Conservation (phyloP, 1,140 invertebrate genomes). For the Drosophila takahashii region DNA sequence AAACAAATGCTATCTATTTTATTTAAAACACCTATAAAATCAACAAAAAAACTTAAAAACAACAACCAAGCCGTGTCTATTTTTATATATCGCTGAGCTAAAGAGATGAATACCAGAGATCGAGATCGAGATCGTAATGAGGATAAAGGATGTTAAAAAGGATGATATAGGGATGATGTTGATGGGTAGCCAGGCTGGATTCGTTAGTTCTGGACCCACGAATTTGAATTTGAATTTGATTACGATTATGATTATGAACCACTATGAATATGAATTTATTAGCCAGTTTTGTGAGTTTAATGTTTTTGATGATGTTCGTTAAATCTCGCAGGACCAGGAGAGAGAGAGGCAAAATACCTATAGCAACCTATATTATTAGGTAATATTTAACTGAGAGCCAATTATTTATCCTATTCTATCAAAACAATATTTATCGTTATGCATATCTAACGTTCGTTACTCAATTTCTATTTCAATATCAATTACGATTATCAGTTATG, state of each 20-base stretch:
- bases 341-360: constrained; percentile 68
- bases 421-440: constrained; percentile 56
- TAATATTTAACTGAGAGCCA: constrained; percentile 74
- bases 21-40: constrained; percentile 70
- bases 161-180: constrained; percentile 37
- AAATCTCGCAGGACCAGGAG: constrained; percentile 68
- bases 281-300: constrained; percentile 46
- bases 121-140: constrained; percentile 7
- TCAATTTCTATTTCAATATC: constrained; percentile 65
- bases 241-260: constrained; percentile 24
- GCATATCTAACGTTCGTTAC: constrained; percentile 73
- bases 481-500: constrained; percentile 47
- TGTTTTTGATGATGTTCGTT: constrained; percentile 33
- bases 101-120: constrained; percentile 32
- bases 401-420: constrained; percentile 55
- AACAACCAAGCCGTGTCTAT: constrained; percentile 62
- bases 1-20: constrained; percentile 74
- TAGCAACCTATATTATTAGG: constrained; percentile 46
- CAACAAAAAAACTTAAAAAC: constrained; percentile 60
- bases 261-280: constrained; percentile 15
- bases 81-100: constrained; percentile 70
- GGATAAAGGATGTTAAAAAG: not conserved
- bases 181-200: constrained; percentile 41
- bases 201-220: constrained; percentile 28
- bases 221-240: constrained; percentile 34